Base-by-base conservation (phyloP, 2,797 vertebrate genomes). In the Paratrypauchen microcephalus region DNA sequence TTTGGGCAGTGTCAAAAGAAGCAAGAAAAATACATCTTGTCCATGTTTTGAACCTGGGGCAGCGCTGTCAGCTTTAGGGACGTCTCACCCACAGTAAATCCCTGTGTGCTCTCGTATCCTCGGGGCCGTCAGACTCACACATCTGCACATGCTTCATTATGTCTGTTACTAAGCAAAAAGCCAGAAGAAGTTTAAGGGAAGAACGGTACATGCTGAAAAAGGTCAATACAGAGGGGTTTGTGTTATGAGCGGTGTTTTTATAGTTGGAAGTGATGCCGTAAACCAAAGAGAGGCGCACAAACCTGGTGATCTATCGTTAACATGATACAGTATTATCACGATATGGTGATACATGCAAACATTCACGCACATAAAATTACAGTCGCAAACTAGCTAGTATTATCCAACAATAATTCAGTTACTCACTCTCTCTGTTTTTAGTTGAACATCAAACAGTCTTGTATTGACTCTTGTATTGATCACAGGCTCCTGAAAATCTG, bases 11-110 rank as follows among this genome's bases (percentile, higher is more conserved):
- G 73, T 78, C 76, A 71, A 65, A 39, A 21, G 39, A 65, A 48
- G 65, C 30, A 32, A 26, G 21, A 64, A 48, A 61, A 67, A 66
- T 30, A 13, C 61, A 66, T 74, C 65, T 62, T 74, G 71, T 68
- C 78, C 58, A 74, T 7, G 52, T 70, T 83, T 79, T 56, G 4
- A 88, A 88, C 86, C 85, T 61, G 82, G 80, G 86, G 87, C 81
- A 0, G 75, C 64, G 61, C 70, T 82, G 86, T 88, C 83, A 84
- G 74, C 76, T 76, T 32, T 69, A 15, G 66, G 73, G 79, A 81
- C 82, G 80, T 73, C 76, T 87, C 82, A 82, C 60, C 76, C 80
- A 21, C 76, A 73, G 45, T 77, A 72, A 87, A 83, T 73, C 47
- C 26, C 74, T 70, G 68, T 69, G 79, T 75, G 69, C 78, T 77